Conservation (phyloP, 2,113 vertebrate genomes). For the chimpanzee (Pan troglodytes) region DNA sequence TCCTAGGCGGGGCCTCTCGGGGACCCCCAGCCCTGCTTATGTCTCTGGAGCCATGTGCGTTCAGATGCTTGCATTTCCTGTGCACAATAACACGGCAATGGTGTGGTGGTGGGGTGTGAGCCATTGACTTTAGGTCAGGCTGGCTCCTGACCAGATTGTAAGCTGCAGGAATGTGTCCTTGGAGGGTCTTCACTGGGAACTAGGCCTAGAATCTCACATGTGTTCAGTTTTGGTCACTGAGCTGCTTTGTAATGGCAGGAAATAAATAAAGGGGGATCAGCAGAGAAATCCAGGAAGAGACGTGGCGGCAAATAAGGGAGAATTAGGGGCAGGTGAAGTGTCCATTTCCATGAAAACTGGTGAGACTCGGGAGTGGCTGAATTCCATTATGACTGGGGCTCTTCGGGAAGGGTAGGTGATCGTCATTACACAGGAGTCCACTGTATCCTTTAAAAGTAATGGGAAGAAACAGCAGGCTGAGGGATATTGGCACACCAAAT, state of each 20-base stretch:
- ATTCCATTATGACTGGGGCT: neutral
- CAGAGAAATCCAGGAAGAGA: neutral
- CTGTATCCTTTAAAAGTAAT: neutral
- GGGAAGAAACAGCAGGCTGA: neutral
- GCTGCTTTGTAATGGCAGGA: neutral
- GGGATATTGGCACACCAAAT: neutral
- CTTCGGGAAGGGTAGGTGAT: neutral
- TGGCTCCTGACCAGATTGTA: neutral
- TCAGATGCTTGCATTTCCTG: accelerated
- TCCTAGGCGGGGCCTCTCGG: neutral
- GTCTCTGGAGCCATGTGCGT: accelerated
- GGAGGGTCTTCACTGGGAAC: neutral
- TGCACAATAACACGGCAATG: accelerated
- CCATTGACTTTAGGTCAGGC: neutral
- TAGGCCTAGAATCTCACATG: neutral
- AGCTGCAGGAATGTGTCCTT: neutral
- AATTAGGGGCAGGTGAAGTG: neutral
- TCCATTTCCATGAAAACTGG: neutral
- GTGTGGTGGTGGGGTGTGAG: too few species aligned
- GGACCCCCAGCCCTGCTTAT: neutral
- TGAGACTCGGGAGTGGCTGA: neutral
- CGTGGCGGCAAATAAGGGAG: neutral
- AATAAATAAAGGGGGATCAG: neutral
- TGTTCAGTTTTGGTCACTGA: neutral
- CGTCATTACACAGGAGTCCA: neutral